phyloP scores from a whole-genome alignment of 2,113 vertebrate genomes.

The Neogobius melanostomus region DNA sequence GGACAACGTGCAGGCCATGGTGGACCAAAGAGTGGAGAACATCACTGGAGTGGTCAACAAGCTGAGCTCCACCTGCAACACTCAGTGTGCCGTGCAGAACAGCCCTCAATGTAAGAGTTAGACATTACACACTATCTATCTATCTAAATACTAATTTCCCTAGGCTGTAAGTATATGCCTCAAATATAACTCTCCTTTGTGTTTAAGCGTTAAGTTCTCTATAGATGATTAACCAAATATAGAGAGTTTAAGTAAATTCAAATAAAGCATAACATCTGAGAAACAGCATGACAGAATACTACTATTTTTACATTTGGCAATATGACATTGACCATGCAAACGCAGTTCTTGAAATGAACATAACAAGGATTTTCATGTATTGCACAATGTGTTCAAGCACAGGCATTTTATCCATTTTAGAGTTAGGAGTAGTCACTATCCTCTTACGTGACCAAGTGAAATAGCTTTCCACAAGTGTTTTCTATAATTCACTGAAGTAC shows the following conservation, averaged over 20 bases:
- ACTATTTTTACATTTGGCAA: neutral
- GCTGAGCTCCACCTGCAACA: conserved; percentile 83
- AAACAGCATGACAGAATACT: neutral
- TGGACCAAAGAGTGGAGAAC: conserved; percentile 87
- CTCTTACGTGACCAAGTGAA: neutral
- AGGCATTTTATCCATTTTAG: neutral
- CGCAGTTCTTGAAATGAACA: neutral
- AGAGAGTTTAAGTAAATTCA: neutral
- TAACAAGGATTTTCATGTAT: conserved; percentile 2
- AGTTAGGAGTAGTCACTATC: neutral
- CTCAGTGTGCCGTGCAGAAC: conserved; percentile 72
- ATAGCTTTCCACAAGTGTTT: conserved; percentile 26
- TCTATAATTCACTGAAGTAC: conserved; percentile 40
- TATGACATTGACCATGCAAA: neutral
- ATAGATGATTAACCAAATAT: conserved; percentile 8
- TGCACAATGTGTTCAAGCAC: neutral
- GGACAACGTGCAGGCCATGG: conserved; percentile 84
- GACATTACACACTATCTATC: neutral
- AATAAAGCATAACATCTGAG: neutral
- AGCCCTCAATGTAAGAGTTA: conserved; percentile 66
- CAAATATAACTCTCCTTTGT: neutral
- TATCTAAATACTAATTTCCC: no score
- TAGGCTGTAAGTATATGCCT: no score
- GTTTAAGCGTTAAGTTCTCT: conserved; percentile 12
- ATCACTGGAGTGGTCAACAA: conserved; percentile 82